Percentiles rank a stretch among this genome's conserved stretches.
Evolutionary conservation across 2,113 vertebrate genomes (phyloP).

Genomic region (Stomatorhinus ivindoensis): DNA sequence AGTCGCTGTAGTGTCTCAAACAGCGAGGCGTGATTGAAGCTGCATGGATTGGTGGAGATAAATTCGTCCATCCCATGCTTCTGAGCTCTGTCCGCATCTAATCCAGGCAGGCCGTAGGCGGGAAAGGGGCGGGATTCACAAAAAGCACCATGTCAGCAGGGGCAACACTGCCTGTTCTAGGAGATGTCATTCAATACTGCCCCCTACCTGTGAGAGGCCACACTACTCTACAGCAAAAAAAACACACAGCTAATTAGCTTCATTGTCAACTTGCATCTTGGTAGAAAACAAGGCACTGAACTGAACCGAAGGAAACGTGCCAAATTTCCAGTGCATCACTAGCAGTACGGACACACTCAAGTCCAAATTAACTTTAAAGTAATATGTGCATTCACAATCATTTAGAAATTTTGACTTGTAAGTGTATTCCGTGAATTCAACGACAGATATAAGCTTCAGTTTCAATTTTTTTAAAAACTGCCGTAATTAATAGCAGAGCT

Average conservation of each 20-base stretch:
- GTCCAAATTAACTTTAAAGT: background rate
- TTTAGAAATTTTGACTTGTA: background rate
- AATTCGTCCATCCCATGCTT: constrained; percentile 99
- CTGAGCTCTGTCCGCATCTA: constrained; percentile 98
- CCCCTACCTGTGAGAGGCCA: background rate
- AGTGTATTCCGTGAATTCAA: background rate
- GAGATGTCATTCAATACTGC: background rate
- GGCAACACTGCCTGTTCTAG: background rate
- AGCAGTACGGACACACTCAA: constrained; percentile 13
- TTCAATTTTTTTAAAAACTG: background rate
- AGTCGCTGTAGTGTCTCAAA: constrained; percentile 97
- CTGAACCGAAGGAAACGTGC: constrained; percentile 13
- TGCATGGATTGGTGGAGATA: constrained; percentile 98
- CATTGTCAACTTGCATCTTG: constrained; percentile 73
- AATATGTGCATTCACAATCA: background rate
- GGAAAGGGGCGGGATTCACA: constrained; percentile 75
- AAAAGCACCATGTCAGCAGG: constrained; percentile 34
- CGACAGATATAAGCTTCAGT: background rate
- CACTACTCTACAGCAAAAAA: constrained; percentile 18
- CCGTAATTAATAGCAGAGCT: background rate
- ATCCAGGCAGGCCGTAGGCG: constrained; percentile 68
- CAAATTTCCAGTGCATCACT: constrained; percentile 9
- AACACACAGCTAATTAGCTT: constrained; percentile 20
- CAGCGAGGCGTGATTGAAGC: constrained; percentile 93
- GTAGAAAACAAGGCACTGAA: constrained; percentile 3